Base-by-base conservation (phyloP, 1,140 invertebrate genomes). In the Hylyphantes graminicola region DNA sequence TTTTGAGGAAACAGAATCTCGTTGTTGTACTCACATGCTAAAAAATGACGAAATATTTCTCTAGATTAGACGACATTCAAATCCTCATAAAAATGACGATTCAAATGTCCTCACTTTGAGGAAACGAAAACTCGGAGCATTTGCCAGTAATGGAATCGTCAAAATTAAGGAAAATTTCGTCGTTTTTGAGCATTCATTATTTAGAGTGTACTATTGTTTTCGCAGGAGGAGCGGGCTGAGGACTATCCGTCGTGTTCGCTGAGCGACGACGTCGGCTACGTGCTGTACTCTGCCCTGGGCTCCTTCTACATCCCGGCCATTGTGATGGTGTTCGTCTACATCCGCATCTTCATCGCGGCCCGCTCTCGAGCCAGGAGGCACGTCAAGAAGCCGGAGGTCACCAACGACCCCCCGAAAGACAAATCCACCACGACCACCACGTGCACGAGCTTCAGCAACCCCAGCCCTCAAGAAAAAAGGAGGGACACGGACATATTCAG, bases 311-410 rank as follows among this genome's bases (percentile, higher is more conserved):
- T 99, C 88, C 98, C 98, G 63, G 96, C 96, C 88, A 96, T 96
- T 90, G 97, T 99, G 89, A 99, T 99, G 96, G 96, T 99, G 85
- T 98, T 99, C 91, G 96, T 99, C 65, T 99, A 99, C 91, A 97
- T 98, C 88, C 93, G 96, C 89, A 99, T 99, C 91, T 99, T 99
- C 91, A 96, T 94, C 90, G 98, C 97, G 17, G 97, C 97, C 57
- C 95, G 98, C 89, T 95, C 95, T 35, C 90, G 96, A 65, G 96
- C 96, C 75, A 92, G 96, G 83, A 91, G 96, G 70, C 94, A 94
- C 68, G 88, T 89, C 1, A 87, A 86, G 63, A 87, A 89, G 85
- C 63, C 85, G 48, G 86, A 73, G 76, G 61, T 87, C 13, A 85
- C 86, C 0, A 82, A 87, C 68, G 87, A 87, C 21, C 81, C 86